Evolutionary conservation across 1,140 invertebrate species (phyloP), one percentile per base, ranked within the genome.

Genomic region (Trichomalopsis sarcophagae): DNA sequence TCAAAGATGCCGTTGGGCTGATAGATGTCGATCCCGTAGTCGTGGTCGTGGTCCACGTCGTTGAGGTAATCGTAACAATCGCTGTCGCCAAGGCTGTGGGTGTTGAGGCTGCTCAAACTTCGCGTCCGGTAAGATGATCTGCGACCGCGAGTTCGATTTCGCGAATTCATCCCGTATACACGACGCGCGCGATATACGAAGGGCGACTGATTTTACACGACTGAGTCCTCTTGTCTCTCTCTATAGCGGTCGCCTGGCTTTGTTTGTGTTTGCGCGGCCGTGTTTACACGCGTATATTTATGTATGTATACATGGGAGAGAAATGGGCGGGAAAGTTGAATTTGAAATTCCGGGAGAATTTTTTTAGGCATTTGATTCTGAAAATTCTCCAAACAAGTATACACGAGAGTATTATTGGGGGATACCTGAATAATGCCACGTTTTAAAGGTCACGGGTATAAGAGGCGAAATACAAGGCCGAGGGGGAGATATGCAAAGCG

Each of bases 71-170:
- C 69, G 23, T 62, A 62, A 17, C 2, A 6, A 71, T n/a, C 1
- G 23, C 17, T 13, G 30, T n/a, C 9, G 30, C 36, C 30, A 36
- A 36, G 33, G 73, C 14, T 75, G 73, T 40, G 73, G 73, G 14
- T 40, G 14, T 40, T 36, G 2, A 75, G 73, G 36, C 73, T 75
- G 36, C 73, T 75, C 0, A 33, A 30, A 17, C 21, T 40, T 23
- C 21, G 44, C 17, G 40, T 71, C 14, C 21, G 23, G 68, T 27
- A 13, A 13, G 68, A 13, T 10, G 68, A 30, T 10, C 33, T 21
- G 44, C 75, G 75, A 23, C 40, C 44, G n/a, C 75, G 75, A n/a
- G 44, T 13, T 50, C 75, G 75, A 40, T 44, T 76, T 50, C 75
- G 75, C 44, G 75, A n/a, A 27, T 50, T 76, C 75, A 76, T 76